Base-by-base conservation (phyloP, 2,888 invertebrate genomes). In the Brenthis hecate region DNA sequence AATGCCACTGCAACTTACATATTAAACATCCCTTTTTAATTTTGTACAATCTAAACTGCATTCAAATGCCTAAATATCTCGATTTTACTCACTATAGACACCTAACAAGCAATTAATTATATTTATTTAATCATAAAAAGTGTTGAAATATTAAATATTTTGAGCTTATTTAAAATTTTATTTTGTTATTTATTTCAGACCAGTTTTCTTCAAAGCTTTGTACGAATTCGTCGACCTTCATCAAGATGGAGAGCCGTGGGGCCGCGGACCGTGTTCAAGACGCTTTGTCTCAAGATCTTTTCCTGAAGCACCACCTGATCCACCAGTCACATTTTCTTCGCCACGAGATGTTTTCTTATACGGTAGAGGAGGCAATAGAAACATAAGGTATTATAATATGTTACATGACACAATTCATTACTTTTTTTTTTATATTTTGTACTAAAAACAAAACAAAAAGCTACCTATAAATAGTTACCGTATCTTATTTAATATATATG, bases 161-260 rank as follows among this genome's bases (percentile, higher is more conserved):
- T 8, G 19, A 23, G 16, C 13, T 54, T 54, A 13, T 13, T 54
- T 54, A 54, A n/a, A 28, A 43, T 43, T 43, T 43, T 57, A 57
- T 60, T 28, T 8, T 8, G 14, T 23, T 28, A 32, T 32, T 48
- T 16, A 13, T 74, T 69, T 53, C 84, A 97, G 97, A 78, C 97
- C 97, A 0, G 95, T 98, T 58, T 95, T 96, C 78, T 98, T 97
- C 84, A 96, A 96, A 82, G 95, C 97, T 0, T 94, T 97, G 36
- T 98, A 97, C 87, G 98, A 98, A 86, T 98, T 98, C 81, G 97
- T 98, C 55, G 97, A 97, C 83, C 92, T 97, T 11, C 96, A 97
- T 78, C 96, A 97, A 88, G 97, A 97, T 75, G 97, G 97, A 0
- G 95, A 96, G 76, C 95, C 96, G 0, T 96, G 95, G 89, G 96